Percentiles rank a stretch among this genome's conserved stretches.
Conservation (phyloP, 2,113 vertebrate species). For the Addax nasomaculatus region DNA sequence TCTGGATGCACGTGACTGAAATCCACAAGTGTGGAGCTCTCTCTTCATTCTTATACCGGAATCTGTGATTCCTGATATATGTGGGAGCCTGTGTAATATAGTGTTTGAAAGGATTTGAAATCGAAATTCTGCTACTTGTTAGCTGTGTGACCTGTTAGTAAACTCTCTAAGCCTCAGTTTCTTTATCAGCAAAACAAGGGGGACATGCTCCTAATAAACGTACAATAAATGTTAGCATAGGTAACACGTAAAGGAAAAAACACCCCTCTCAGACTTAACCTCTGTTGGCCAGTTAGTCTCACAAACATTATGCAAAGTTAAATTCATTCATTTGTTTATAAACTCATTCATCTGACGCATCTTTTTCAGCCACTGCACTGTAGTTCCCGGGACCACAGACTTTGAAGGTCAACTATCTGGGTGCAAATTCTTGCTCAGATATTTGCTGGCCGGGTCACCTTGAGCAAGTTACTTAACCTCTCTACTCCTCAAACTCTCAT, state of each 20-base stretch:
- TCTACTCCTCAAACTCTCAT: background rate
- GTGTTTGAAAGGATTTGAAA: background rate
- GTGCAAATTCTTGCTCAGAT: background rate
- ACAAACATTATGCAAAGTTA: background rate
- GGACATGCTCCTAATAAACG: background rate
- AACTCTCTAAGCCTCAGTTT: background rate
- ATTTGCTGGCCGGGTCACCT: background rate
- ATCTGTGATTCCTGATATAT: background rate
- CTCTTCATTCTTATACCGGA: background rate
- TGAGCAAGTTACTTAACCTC: background rate
- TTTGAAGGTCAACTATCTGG: background rate
- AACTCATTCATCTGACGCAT: background rate
- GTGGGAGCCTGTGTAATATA: background rate
- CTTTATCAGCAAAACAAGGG: background rate
- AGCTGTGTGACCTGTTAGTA: background rate
- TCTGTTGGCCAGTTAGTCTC: background rate
- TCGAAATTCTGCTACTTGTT: background rate
- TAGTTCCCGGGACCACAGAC: background rate
- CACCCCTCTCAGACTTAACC: background rate
- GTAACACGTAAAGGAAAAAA: background rate
- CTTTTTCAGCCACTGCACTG: background rate
- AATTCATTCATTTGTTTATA: background rate
- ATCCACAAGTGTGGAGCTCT: background rate
- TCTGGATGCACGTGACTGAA: conserved; percentile 33
- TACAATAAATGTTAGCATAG: background rate